Evolutionary conservation across 2,797 vertebrate species (phyloP).

Genomic region (Acridotheres tristis): DNA sequence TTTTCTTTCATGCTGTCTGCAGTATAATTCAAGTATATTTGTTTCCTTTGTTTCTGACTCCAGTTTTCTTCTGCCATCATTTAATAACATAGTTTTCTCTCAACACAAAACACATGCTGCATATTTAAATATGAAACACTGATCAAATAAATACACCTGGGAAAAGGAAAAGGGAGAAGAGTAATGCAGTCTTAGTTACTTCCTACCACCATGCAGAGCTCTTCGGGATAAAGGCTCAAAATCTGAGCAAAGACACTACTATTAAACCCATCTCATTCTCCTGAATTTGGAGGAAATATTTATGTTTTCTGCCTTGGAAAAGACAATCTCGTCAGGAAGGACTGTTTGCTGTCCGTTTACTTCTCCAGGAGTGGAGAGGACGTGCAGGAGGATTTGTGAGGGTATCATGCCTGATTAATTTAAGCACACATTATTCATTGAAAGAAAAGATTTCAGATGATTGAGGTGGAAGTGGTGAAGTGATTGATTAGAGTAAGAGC

Average conservation of each 20-base stretch:
- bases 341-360: not conserved
- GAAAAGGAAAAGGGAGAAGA: not conserved
- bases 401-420: not conserved
- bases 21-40: not conserved
- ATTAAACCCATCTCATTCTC: not conserved
- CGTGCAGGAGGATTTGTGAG: not conserved
- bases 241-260: not conserved
- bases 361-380: not conserved
- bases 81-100: not conserved
- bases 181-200: not conserved
- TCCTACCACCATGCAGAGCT: not conserved
- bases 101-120: not conserved
- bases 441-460: not conserved
- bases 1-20: not conserved
- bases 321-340: not conserved
- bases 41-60: not conserved
- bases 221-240: not conserved
- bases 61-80: not conserved
- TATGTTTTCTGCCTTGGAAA: not conserved
- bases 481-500: not conserved
- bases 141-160: not conserved
- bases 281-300: not conserved
- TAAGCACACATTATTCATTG: not conserved
- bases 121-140: not conserved
- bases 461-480: not conserved